Base-by-base conservation (phyloP, 2,797 vertebrate genomes). In the Phrynocephalus forsythii region DNA sequence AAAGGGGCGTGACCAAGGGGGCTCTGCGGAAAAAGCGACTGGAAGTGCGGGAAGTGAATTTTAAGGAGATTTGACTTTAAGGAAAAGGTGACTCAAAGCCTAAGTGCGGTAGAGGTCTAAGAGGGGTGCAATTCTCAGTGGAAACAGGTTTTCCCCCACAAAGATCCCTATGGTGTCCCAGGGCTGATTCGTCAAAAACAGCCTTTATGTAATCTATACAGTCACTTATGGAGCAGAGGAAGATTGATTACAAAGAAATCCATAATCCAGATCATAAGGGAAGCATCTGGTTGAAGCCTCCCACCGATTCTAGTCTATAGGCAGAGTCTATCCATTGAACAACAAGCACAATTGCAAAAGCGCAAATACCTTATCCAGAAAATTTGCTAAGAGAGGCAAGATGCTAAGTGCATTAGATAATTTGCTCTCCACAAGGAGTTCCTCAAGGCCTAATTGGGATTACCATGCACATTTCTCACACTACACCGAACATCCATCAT, bases 301-400 rank as follows among this genome's bases (percentile, higher is more conserved):
- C 72, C 84, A 69, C 28, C 0, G 0, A 0, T 63, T 83, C 0
- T 88, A 89, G 85, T 16, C 0, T 33, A 82, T 77, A 88, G 82
- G 3, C 67, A 26, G 6, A 26, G 52, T 5, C 24, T 33, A 63
- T 85, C 85, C 50, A 50, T 85, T 88, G 75, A 80, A 52, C 76
- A 83, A 67, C 82, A 84, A 87, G 1, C 5, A 13, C 73, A 60
- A 67, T 81, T 82, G 82, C 6, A 2, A 87, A 83, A 18, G 50
- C 73, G 82, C 82, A 71, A 82, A 44, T 2, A 1, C 33, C 30
- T 52, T 89, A 86, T 87, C 87, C 2, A 2, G 33, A 78, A 83
- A 86, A 83, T 87, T 85, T 78, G 63, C 72, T 80, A 88, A 48
- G 56, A 44, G 76, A 86, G 15, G 73, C 86, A 85, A 75, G 16